Conservation (phyloP, 2,113 vertebrate species). For the Telmatochromis brachygnathus region DNA sequence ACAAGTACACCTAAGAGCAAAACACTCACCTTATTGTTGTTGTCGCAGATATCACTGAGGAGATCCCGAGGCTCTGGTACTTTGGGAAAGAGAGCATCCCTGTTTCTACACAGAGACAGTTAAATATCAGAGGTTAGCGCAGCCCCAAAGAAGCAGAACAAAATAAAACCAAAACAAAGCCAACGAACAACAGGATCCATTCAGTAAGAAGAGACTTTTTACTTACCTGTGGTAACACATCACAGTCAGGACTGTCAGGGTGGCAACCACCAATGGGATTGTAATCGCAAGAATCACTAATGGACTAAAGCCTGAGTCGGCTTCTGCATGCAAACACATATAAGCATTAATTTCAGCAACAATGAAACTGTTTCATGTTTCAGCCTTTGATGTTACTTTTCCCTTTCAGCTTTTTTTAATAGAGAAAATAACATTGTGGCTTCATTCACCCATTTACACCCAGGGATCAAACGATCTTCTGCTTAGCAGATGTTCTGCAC, state of each 20-base stretch:
- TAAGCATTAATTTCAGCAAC: neutral
- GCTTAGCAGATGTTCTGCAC: neutral
- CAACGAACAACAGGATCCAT: neutral
- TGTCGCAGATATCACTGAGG: slow-evolving; percentile 21
- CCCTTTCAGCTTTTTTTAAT: neutral
- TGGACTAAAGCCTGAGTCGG: fast-evolving
- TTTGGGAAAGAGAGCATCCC: neutral
- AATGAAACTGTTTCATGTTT: neutral
- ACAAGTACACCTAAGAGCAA: neutral
- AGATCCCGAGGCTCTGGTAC: slow-evolving; percentile 30
- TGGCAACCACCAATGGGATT: neutral
- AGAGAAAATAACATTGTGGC: neutral
- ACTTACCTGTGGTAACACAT: slow-evolving; percentile 27
- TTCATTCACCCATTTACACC: neutral
- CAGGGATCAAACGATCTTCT: neutral
- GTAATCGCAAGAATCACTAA: neutral
- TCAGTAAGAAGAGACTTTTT: neutral
- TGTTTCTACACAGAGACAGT: slow-evolving; percentile 2
- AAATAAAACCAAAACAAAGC: neutral
- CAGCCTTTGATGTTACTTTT: neutral
- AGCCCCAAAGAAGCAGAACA: neutral
- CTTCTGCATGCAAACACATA: neutral
- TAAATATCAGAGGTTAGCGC: neutral
- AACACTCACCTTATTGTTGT: slow-evolving; percentile 31
- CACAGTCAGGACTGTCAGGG: neutral